phyloP scores from a whole-genome alignment of 1,140 invertebrate genomes.

The Leptoteleia sp. region DNA sequence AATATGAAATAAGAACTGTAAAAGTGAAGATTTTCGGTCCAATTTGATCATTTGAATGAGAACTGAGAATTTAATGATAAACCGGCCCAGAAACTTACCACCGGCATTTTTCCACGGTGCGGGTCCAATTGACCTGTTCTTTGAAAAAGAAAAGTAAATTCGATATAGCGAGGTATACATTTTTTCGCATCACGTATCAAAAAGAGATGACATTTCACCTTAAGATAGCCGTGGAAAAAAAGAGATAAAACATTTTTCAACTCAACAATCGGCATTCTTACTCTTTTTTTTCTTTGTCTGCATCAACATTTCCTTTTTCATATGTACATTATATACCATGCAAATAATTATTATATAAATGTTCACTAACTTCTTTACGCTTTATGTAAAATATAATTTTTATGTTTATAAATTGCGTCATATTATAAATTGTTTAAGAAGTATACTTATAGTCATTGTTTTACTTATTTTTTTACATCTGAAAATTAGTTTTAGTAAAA shows the following conservation, averaged over 20 bases:
- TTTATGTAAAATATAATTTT: not conserved
- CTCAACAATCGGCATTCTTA: not conserved
- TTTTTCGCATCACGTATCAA: slow-evolving; percentile 58
- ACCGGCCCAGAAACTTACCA: slow-evolving; percentile 64
- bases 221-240: slow-evolving; percentile 57
- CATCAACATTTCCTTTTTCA: not conserved
- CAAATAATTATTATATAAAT: too few species aligned
- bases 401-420: too few species aligned
- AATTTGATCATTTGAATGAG: too few species aligned
- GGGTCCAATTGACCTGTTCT: slow-evolving; percentile 55
- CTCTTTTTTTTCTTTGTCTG: not conserved
- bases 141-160: slow-evolving; percentile 68
- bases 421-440: too few species aligned
- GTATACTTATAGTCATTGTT: too few species aligned
- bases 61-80: too few species aligned
- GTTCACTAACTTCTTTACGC: too few species aligned
- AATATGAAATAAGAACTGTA: too few species aligned
- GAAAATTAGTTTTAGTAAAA: too few species aligned
- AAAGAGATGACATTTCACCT: slow-evolving; percentile 78
- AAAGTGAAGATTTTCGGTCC: too few species aligned
- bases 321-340: too few species aligned
- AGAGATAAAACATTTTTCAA: slow-evolving; percentile 36
- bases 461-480: not conserved
- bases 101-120: slow-evolving; percentile 65
- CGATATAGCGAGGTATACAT: slow-evolving; percentile 48